phyloP scores from a whole-genome alignment of 2,113 vertebrate species.

The Platichthys stellatus region DNA sequence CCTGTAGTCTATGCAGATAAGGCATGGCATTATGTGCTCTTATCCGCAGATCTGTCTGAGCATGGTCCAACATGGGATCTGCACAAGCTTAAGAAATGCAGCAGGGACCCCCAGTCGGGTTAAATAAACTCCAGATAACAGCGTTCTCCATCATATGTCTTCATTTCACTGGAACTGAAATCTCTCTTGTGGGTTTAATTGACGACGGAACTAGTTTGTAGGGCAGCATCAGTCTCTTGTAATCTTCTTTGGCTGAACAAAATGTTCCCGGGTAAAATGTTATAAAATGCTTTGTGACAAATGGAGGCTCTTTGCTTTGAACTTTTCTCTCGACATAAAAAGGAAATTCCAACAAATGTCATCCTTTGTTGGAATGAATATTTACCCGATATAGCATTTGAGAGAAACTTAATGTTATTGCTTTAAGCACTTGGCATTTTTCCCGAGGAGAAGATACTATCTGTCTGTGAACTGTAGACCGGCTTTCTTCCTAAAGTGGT shows the following conservation, averaged over 20 bases:
- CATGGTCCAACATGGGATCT: slow-evolving; percentile 13
- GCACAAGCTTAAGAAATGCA: slow-evolving; percentile 21
- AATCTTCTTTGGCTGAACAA: slow-evolving; percentile 17
- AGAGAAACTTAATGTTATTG: neutral
- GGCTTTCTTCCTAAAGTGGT: slow-evolving; percentile 1
- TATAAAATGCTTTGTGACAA: slow-evolving; percentile 14
- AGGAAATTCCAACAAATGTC: slow-evolving; percentile 10
- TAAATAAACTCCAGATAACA: neutral
- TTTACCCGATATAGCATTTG: neutral
- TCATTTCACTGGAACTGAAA: slow-evolving; percentile 5
- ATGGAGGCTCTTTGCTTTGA: neutral
- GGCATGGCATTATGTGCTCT: slow-evolving; percentile 53
- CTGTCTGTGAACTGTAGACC: slow-evolving; percentile 2
- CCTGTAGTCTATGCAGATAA: slow-evolving; percentile 77
- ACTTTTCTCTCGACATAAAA: slow-evolving; percentile 5
- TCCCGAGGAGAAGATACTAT: neutral
- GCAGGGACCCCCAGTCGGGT: neutral
- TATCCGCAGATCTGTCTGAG: slow-evolving; percentile 65
- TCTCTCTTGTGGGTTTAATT: slow-evolving; percentile 21
- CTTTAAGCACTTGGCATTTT: slow-evolving; percentile 1
- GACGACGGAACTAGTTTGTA: slow-evolving; percentile 21
- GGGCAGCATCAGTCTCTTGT: slow-evolving; percentile 13
- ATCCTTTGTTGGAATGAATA: neutral
- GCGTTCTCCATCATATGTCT: neutral
- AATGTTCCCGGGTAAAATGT: slow-evolving; percentile 26